Base-by-base conservation (phyloP, 2,797 vertebrate genomes). In the Cyprinodon diabolis region DNA sequence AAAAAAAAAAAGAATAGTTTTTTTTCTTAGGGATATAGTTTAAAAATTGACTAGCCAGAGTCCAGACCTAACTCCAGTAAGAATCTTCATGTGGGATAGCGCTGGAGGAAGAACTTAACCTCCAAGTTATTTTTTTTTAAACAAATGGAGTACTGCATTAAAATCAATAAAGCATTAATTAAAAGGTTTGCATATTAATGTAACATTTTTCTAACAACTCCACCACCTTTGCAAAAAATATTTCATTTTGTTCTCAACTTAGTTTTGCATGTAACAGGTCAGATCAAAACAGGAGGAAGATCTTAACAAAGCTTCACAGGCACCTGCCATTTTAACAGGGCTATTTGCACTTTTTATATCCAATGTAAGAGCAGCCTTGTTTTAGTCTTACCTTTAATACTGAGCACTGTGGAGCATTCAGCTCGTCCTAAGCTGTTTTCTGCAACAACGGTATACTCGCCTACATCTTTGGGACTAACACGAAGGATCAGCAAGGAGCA, bases 401-500 rank as follows among this genome's bases (percentile, higher is more conserved):
- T 90, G 25, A 98, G 95, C 57, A 84, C 87, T 52, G 96, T 95
- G 65, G 87, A 94, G 92, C 93, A 96, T 74, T 91, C 87, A 0
- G 92, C 95, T 72, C 83, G 91, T 37, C 97, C 97, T 23, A 92
- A 75, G 0, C 62, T 47, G 66, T 97, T 97, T 87, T 95, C 93
- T 2, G 96, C 96, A 30, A 87, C 90, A 12, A 94, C 87, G 51
- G 71, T 90, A 68, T 96, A 98, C 73, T 95, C 90, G 3, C 96
- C 96, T 40, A 81, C 80, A 63, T 98, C 95, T 30, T 84, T 86
- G 35, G 89, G 90, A 8, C 91, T 86, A 55, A 96, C 96, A 0
- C 68, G 80, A 13, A 94, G 88, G 85, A 98, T 90, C 11, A 95
- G 51, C 83, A 97, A 90, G 69, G 96, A 97, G 90, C 97, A 97